Conservation (phyloP, 1,140 invertebrate species). For the Pomacea maculata region DNA sequence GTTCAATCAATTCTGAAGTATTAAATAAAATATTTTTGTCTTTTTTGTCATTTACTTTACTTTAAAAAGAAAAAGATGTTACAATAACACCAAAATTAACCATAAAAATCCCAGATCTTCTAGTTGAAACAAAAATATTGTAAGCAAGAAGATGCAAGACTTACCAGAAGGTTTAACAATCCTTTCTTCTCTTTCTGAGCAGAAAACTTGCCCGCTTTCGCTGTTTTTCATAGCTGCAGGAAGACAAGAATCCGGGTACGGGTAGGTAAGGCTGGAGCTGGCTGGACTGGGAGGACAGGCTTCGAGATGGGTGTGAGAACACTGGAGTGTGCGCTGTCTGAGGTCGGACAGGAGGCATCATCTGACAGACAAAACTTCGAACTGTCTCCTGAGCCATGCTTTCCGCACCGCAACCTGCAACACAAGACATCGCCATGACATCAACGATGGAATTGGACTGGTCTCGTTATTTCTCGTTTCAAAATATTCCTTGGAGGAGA, state of each 20-base stretch:
- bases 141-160: background rate
- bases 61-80: no score
- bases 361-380: conserved; percentile 18
- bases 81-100: background rate
- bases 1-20: no score
- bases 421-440: background rate
- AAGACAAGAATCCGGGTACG: conserved; percentile 2
- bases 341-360: conserved; percentile 9
- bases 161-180: background rate
- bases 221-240: conserved; percentile 14
- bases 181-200: conserved; percentile 6
- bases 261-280: background rate
- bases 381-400: conserved; percentile 20
- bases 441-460: no score
- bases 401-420: conserved; percentile 15
- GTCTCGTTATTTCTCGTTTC: no score
- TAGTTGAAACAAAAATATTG: background rate
- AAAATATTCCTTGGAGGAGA: no score
- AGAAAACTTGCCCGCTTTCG: conserved; percentile 16
- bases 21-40: background rate
- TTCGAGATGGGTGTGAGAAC: background rate
- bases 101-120: background rate
- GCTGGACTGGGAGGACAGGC: background rate
- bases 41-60: background rate
- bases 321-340: background rate